phyloP scores from a whole-genome alignment of 2,888 invertebrate genomes.

The Phania funesta region DNA sequence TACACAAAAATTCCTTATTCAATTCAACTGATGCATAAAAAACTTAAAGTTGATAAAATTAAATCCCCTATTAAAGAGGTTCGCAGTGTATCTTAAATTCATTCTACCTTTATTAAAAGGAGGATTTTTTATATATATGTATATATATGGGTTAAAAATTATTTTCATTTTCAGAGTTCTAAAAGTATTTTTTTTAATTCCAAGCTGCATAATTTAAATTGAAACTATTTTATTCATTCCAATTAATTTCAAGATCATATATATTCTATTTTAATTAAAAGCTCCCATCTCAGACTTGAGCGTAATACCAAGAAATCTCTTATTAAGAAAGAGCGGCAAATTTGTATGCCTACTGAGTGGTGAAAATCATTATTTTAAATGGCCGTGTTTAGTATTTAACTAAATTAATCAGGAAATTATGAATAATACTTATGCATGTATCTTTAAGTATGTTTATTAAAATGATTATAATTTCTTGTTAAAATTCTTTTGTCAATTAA shows the following conservation, averaged over 20 bases:
- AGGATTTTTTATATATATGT: no score
- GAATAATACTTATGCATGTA: conserved; percentile 38
- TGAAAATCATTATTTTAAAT: conserved; percentile 13
- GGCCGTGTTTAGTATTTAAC: conserved; percentile 28
- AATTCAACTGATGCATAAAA: no score
- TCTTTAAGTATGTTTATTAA: conserved; percentile 41
- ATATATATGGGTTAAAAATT: no score
- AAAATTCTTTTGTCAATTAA: conserved; percentile 46
- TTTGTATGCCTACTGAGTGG: not conserved
- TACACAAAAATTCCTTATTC: no score
- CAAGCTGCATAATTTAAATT: no score
- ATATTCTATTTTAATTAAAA: not conserved
- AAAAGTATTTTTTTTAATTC: no score
- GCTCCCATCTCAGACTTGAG: conserved; percentile 25
- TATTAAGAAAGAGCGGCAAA: not conserved
- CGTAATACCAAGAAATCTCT: not conserved
- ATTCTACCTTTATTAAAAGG: no score
- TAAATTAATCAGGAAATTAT: conserved; percentile 53
- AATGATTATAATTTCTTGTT: conserved; percentile 48
- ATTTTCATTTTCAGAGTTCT: no score
- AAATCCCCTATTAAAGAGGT: no score
- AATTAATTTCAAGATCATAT: not conserved
- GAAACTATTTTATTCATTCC: no score
- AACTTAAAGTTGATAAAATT: no score
- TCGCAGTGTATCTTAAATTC: no score